These are phyloP conservation scores for Meiosimyza decipiens DNA, from an alignment of 2,888 invertebrate genomes.

Conservation along the genomic window DNA sequence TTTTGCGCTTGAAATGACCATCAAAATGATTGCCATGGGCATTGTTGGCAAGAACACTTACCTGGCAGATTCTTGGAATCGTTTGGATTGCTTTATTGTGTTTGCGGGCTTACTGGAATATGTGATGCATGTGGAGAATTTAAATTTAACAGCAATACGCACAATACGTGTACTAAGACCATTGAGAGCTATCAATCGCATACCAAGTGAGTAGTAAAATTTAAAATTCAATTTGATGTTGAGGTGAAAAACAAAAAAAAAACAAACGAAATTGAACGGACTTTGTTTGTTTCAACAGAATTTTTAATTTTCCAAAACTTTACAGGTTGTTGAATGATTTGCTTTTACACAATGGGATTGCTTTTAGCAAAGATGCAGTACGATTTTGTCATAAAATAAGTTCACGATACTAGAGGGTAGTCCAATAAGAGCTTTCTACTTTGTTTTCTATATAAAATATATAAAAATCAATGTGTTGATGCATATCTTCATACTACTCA, in stretches of 20 bases:
- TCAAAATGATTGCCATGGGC: slow-evolving; percentile 99
- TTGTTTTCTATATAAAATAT: too few species aligned
- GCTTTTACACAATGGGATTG: too few species aligned
- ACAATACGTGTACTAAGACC: slow-evolving; percentile 98
- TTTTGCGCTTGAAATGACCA: slow-evolving; percentile 97
- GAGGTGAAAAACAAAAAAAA: neutral
- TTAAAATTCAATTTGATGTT: neutral
- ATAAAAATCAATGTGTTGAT: too few species aligned
- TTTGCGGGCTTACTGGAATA: slow-evolving; percentile 93
- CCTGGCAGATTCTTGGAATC: slow-evolving; percentile 98
- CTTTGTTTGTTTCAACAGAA: too few species aligned
- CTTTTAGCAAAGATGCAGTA: too few species aligned
- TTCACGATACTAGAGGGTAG: too few species aligned
- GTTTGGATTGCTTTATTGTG: slow-evolving; percentile 98
- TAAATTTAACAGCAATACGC: slow-evolving; percentile 97
- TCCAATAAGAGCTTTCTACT: too few species aligned
- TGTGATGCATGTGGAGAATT: slow-evolving; percentile 93
- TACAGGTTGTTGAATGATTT: too few species aligned
- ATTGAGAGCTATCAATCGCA: slow-evolving; percentile 97
- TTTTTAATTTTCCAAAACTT: too few species aligned
- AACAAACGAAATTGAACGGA: neutral
- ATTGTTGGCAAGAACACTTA: slow-evolving; percentile 94
- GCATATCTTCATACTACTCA: too few species aligned
- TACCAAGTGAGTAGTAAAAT: slow-evolving; percentile 86
- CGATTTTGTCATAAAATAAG: too few species aligned